Percentiles rank a stretch among this genome's conserved stretches.
phyloP scores from a whole-genome alignment of 1,140 invertebrate species.

The Drosophila sproati region DNA sequence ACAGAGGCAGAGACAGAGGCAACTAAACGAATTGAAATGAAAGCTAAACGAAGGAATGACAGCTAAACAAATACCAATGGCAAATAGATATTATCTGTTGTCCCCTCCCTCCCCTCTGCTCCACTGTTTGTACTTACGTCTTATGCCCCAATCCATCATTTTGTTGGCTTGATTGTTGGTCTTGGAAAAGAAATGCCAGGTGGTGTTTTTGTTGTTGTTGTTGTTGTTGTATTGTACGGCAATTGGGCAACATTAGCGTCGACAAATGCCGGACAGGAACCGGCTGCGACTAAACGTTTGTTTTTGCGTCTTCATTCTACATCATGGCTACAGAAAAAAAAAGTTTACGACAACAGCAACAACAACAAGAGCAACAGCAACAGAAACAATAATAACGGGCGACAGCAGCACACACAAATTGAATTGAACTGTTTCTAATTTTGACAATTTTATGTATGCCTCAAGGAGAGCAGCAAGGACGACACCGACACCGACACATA shows the following conservation, averaged over 20 bases:
- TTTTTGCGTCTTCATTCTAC: conserved; percentile 3
- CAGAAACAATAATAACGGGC: conserved; percentile 7
- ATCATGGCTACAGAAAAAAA: conserved; percentile 37
- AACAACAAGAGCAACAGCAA: neutral
- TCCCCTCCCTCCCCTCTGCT: neutral
- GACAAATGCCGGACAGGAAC: conserved; percentile 20
- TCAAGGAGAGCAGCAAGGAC: conserved; percentile 36
- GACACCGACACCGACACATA: conserved; percentile 16
- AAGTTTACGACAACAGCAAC: conserved; percentile 43
- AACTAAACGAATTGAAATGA: conserved; percentile 8
- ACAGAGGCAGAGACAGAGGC: too few species aligned
- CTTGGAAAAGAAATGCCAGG: conserved; percentile 8
- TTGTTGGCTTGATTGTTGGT: conserved; percentile 51
- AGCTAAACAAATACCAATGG: conserved; percentile 8
- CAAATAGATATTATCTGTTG: conserved; percentile 4
- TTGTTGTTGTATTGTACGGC: conserved; percentile 20
- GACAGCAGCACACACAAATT: conserved; percentile 52
- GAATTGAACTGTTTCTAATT: conserved; percentile 79
- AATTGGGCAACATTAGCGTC: conserved; percentile 54
- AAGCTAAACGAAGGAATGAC: conserved; percentile 6
- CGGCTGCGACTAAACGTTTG: conserved; percentile 26
- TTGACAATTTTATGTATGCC: conserved; percentile 81
- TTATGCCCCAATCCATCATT: conserved; percentile 93
- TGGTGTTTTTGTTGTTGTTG: conserved; percentile 25
- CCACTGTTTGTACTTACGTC: conserved; percentile 87